phyloP scores from a whole-genome alignment of 2,888 invertebrate genomes.

The Anticlea derivata region DNA sequence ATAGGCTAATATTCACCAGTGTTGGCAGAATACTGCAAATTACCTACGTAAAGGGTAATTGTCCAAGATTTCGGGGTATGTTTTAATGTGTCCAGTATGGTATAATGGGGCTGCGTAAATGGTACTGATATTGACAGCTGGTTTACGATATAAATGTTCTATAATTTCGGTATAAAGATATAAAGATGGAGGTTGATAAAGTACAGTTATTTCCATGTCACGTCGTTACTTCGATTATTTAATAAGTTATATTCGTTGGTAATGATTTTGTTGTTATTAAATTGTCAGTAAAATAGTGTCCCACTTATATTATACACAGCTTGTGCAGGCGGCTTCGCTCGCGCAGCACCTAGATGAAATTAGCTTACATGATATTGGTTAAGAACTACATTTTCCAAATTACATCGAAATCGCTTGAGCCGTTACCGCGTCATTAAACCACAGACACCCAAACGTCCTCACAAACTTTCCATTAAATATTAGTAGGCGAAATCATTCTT shows the following conservation, averaged over 20 bases:
- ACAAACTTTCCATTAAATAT: no score
- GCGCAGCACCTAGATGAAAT: no score
- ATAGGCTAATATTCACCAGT: constrained; percentile 61
- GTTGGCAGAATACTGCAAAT: constrained; percentile 74
- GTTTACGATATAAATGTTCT: constrained; percentile 27
- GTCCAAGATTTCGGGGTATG: constrained; percentile 63
- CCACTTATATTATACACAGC: no score
- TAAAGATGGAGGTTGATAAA: constrained; percentile 26
- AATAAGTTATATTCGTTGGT: constrained; percentile 3
- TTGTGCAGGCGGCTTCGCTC: no score
- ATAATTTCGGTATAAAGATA: constrained; percentile 32
- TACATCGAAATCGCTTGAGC: no score
- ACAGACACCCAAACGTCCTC: no score
- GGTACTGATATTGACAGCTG: constrained; percentile 29
- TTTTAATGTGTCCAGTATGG: constrained; percentile 61
- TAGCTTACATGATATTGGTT: no score
- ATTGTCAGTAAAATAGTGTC: neutral
- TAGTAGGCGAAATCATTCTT: no score
- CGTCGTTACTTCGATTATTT: constrained; percentile 4
- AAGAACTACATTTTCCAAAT: no score
- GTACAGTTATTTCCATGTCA: constrained; percentile 19
- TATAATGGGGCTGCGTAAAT: constrained; percentile 52
- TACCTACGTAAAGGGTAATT: constrained; percentile 75
- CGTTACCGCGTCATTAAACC: no score
- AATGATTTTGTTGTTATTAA: constrained; percentile 12